Evolutionary conservation across 2,888 invertebrate species (phyloP).

Genomic region (Hoplodrina ambigua): DNA sequence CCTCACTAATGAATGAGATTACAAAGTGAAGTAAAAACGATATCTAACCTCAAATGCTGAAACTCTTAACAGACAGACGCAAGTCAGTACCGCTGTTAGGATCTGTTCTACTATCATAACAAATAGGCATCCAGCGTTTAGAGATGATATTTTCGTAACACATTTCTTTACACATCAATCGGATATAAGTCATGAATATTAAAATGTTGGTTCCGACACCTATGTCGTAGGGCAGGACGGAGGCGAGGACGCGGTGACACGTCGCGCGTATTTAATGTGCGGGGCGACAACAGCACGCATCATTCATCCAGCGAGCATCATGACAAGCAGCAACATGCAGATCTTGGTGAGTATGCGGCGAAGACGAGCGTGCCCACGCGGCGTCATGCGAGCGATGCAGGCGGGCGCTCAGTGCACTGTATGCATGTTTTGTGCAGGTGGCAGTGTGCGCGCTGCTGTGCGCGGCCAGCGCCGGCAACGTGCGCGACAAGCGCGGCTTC

Average conservation of each 20-base stretch:
- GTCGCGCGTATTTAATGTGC: conserved; percentile 34
- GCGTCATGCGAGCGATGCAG: not conserved
- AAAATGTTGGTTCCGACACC: conserved; percentile 23
- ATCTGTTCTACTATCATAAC: not conserved
- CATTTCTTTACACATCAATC: not conserved
- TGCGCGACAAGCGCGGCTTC: conserved; percentile 64
- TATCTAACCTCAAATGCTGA: not conserved
- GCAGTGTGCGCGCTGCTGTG: conserved; percentile 32
- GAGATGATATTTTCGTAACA: not conserved
- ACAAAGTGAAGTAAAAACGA: too few relatives aligned
- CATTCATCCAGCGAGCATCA: conserved; percentile 18
- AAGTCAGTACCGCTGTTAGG: not conserved
- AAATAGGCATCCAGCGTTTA: not conserved
- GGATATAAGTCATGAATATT: conserved; percentile 32
- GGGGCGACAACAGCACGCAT: conserved; percentile 7
- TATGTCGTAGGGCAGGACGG: conserved; percentile 14
- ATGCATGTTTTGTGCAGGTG: conserved; percentile 22
- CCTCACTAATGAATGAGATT: too few relatives aligned
- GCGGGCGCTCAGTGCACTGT: not conserved
- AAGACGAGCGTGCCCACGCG: not conserved
- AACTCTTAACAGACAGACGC: not conserved
- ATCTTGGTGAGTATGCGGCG: conserved; percentile 35
- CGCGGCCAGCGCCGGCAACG: conserved; percentile 45
- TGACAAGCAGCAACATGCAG: conserved; percentile 33
- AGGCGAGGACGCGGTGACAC: conserved; percentile 15